A percentile compares a stretch with the other conserved stretches of the same genome.
These are phyloP conservation scores for Ceratina calcarata DNA, from an alignment of 1,140 invertebrate species.

Conservation along the genomic window DNA sequence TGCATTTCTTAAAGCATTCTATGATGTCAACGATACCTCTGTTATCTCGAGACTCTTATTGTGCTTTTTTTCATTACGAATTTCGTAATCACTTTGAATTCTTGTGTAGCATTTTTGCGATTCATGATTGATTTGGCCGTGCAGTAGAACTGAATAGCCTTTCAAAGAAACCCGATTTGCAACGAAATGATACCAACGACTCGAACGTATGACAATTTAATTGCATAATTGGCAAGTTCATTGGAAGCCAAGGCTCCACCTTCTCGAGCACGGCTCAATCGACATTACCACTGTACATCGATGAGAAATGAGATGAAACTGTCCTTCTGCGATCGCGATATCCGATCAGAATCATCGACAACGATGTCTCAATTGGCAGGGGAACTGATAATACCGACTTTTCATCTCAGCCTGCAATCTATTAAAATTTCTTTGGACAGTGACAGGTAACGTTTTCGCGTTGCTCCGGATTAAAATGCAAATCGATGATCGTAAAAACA, in stretches of 20 bases:
- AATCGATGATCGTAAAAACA: slow-evolving; percentile 8
- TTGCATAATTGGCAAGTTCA: slow-evolving; percentile 67
- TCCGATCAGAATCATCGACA: slow-evolving; percentile 47
- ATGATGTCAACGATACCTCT: neutral
- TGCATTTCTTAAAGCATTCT: slow-evolving; percentile 1
- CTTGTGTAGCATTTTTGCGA: neutral
- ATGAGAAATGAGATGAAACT: slow-evolving; percentile 45
- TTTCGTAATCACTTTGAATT: neutral
- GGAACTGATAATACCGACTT: slow-evolving; percentile 47
- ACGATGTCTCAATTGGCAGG: slow-evolving; percentile 50
- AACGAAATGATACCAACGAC: slow-evolving; percentile 20
- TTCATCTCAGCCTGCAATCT: slow-evolving; percentile 18
- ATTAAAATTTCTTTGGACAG: slow-evolving; percentile 43
- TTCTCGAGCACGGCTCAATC: neutral
- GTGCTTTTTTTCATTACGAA: neutral
- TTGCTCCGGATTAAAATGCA: slow-evolving; percentile 36
- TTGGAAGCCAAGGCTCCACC: slow-evolving; percentile 12
- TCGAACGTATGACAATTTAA: slow-evolving; percentile 64
- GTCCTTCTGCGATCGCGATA: slow-evolving; percentile 18
- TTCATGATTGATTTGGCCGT: neutral
- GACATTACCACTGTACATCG: slow-evolving; percentile 2
- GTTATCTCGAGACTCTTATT: no score
- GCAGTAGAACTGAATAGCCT: neutral
- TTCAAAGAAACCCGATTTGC: neutral
- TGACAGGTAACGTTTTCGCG: slow-evolving; percentile 40